Percentiles rank a stretch among this genome's conserved stretches.
These are phyloP conservation scores for Gastrophryne carolinensis DNA, from an alignment of 2,797 vertebrate species.

Conservation along the genomic window DNA sequence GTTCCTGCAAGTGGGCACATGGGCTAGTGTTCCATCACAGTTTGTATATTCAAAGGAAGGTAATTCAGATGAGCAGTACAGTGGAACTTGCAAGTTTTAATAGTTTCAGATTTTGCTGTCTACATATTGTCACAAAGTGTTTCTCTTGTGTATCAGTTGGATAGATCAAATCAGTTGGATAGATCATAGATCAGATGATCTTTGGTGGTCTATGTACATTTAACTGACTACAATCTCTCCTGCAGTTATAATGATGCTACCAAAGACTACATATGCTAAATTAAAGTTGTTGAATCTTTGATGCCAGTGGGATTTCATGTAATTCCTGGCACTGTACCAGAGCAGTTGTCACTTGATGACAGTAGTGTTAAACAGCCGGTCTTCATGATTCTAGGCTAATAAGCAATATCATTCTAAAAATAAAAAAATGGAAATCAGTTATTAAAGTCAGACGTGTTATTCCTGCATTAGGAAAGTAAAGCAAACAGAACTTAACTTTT, in stretches of 20 bases:
- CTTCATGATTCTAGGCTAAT: constrained; percentile 29
- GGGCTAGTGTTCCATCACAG: too few species aligned
- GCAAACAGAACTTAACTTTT: background rate
- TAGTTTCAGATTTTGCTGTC: background rate
- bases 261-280: constrained; percentile 25
- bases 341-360: constrained; percentile 44
- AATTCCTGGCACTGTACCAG: constrained; percentile 34
- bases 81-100: background rate
- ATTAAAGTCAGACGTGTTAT: constrained; percentile 7
- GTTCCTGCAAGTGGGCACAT: too few species aligned
- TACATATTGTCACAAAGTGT: background rate
- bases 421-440: constrained; percentile 13
- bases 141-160: background rate
- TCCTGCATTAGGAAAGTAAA: background rate
- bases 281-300: constrained; percentile 26
- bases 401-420: constrained; percentile 21
- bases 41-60: background rate
- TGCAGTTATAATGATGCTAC: background rate
- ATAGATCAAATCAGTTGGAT: background rate
- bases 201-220: background rate
- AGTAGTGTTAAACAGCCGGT: constrained; percentile 39
- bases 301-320: constrained; percentile 35
- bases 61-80: background rate
- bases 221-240: background rate
- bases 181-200: too few species aligned